phyloP scores from a whole-genome alignment of 2,113 vertebrate species.

The Esox niger region DNA sequence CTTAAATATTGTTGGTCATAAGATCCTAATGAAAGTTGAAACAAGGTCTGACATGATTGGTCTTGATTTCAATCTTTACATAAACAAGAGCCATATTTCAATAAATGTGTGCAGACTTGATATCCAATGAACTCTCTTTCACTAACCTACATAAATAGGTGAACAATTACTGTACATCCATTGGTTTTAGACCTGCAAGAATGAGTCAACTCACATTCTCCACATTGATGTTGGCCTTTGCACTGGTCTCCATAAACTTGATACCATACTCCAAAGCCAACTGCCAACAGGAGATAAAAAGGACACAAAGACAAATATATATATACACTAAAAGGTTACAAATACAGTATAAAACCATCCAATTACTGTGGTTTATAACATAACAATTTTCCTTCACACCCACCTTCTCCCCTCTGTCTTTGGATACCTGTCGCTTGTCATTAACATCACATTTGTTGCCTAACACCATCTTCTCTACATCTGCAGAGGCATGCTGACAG shows the following conservation, averaged over 20 bases:
- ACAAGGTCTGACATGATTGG: no score
- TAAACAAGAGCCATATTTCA: no score
- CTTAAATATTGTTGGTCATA: no score
- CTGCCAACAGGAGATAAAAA: slow-evolving; percentile 62
- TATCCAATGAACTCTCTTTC: no score
- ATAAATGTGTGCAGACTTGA: no score
- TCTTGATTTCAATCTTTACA: no score
- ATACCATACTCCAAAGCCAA: slow-evolving; percentile 92
- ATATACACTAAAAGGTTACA: not conserved
- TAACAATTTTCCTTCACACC: not conserved
- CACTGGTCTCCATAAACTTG: slow-evolving; percentile 99
- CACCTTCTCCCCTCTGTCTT: slow-evolving; percentile 92
- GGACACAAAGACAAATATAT: not conserved
- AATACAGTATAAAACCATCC: no score
- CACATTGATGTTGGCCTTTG: slow-evolving; percentile 97
- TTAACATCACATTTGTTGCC: slow-evolving; percentile 99
- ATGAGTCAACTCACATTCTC: slow-evolving; percentile 83
- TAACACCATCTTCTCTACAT: slow-evolving; percentile 96
- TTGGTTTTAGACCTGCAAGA: no score
- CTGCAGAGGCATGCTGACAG: slow-evolving; percentile 89
- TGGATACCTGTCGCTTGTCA: slow-evolving; percentile 95
- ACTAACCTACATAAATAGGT: no score
- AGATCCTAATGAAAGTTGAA: no score
- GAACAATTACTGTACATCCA: no score
- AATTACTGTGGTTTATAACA: no score